A percentile compares a stretch with the other conserved stretches of the same genome.
Conservation (phyloP, 2,113 vertebrate species). For the Ellobius talpinus region DNA sequence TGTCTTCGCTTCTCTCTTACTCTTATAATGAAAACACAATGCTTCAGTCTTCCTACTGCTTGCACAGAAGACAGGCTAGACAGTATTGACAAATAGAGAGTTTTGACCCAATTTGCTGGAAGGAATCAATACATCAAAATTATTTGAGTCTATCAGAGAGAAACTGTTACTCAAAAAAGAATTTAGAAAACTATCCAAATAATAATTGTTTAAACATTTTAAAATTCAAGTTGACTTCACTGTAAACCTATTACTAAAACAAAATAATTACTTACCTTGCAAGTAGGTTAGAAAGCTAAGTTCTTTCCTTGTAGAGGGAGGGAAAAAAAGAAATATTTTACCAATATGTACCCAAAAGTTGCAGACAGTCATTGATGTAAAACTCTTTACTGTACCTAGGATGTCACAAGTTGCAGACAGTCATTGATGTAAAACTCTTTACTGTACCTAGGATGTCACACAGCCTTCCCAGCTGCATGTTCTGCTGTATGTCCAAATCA, state of each 20-base stretch:
- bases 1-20: background rate
- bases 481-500: slow-evolving; percentile 89
- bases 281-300: slow-evolving; percentile 19
- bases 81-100: background rate
- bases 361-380: background rate
- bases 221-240: slow-evolving; percentile 26
- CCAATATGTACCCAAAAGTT: slow-evolving; percentile 31
- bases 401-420: slow-evolving; percentile 87
- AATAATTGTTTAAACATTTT: slow-evolving; percentile 22
- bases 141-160: slow-evolving; percentile 3
- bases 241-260: slow-evolving; percentile 55
- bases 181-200: slow-evolving; percentile 33
- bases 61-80: background rate
- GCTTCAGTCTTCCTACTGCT: background rate
- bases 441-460: slow-evolving; percentile 92
- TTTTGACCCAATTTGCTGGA: background rate
- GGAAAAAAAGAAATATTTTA: slow-evolving; percentile 22
- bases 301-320: background rate
- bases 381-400: slow-evolving; percentile 86
- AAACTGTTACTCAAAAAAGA: slow-evolving; percentile 59
- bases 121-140: background rate
- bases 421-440: slow-evolving; percentile 10
- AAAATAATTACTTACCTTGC: slow-evolving; percentile 44
- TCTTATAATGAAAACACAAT: background rate
- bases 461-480: slow-evolving; percentile 91